phyloP scores from a whole-genome alignment of 1,140 invertebrate species.

The Drosophila neocordata region DNA sequence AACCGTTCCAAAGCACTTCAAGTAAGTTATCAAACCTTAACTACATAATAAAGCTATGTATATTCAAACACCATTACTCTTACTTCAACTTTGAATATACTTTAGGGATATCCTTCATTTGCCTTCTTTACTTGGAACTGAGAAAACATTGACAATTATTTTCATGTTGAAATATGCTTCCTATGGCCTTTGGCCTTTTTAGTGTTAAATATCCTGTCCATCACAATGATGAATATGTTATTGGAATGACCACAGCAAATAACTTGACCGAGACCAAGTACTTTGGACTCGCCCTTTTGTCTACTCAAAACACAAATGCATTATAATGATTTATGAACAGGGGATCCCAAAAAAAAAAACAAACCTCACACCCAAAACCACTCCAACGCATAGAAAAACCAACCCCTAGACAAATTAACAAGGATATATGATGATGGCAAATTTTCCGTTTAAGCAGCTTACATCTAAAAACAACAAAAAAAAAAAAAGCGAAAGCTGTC shows the following conservation, averaged over 20 bases:
- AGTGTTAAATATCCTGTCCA: conserved; percentile 15
- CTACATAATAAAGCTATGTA: no score
- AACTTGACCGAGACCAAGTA: conserved; percentile 48
- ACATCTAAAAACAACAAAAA: not conserved
- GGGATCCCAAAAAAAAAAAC: not conserved
- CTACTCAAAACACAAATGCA: conserved; percentile 50
- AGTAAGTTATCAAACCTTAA: no score
- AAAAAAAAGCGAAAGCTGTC: conserved; percentile 65
- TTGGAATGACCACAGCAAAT: conserved; percentile 54
- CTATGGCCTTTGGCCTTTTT: not conserved
- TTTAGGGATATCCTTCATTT: not conserved
- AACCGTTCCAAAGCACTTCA: no score
- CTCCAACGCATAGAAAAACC: conserved; percentile 20
- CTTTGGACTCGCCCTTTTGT: conserved; percentile 38
- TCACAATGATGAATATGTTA: conserved; percentile 59
- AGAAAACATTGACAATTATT: conserved; percentile 1
- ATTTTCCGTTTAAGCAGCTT: conserved; percentile 54
- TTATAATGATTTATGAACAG: conserved; percentile 72
- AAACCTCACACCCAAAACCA: conserved; percentile 9
- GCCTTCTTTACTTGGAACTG: not conserved
- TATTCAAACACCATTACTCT: no score
- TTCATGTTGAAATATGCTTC: not conserved
- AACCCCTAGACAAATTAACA: conserved; percentile 70
- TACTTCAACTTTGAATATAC: no score
- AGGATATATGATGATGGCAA: conserved; percentile 73